phyloP scores from a whole-genome alignment of 2,797 vertebrate genomes.

The Sebastes taczanowskii region DNA sequence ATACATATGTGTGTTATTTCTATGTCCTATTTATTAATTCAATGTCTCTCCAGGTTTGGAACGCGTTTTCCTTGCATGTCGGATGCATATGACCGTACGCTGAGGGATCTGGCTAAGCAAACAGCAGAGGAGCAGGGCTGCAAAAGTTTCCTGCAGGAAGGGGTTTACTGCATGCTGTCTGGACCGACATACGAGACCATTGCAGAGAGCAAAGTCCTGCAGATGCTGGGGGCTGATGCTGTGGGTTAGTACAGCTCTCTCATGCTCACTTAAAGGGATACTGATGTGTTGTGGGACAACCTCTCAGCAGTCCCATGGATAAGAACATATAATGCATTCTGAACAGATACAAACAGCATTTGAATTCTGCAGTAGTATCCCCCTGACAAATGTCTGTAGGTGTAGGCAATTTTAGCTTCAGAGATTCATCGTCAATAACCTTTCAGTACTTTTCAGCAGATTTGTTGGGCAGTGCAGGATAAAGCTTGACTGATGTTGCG shows the following conservation, averaged over 20 bases:
- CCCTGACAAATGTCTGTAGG: background rate
- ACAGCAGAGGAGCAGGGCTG: constrained; percentile 75
- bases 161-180: constrained; percentile 86
- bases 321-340: background rate
- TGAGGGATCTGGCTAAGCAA: constrained; percentile 71
- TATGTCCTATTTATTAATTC: background rate
- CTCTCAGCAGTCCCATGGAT: background rate
- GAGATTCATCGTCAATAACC: background rate
- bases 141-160: constrained; percentile 74
- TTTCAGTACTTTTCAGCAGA: background rate
- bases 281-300: background rate
- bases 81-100: constrained; percentile 83
- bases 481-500: background rate
- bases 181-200: constrained; percentile 87
- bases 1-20: background rate
- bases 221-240: constrained; percentile 83
- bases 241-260: constrained; percentile 81
- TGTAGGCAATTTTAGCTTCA: background rate
- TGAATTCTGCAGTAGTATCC: background rate
- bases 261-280: constrained; percentile 1
- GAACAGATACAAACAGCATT: constrained; percentile 2
- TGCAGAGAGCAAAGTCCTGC: constrained; percentile 82
- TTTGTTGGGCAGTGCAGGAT: background rate
- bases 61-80: constrained; percentile 89
- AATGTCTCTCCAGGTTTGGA: constrained; percentile 81